These are phyloP conservation scores for Poecilia picta DNA, from an alignment of 2,797 vertebrate genomes.

Conservation along the genomic window DNA sequence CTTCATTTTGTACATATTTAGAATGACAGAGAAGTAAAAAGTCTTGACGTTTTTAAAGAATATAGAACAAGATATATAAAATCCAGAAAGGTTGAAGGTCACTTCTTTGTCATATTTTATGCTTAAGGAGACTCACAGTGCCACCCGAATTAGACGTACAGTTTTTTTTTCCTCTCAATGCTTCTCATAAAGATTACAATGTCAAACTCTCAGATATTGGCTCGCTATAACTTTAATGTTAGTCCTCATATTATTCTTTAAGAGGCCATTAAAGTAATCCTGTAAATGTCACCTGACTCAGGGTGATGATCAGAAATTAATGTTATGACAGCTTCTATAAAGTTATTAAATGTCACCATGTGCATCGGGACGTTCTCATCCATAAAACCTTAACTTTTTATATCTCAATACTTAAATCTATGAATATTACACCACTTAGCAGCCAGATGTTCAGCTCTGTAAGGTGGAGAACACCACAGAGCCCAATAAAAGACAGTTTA, in stretches of 20 bases:
- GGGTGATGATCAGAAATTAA: conserved; percentile 66
- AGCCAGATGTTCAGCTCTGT: conserved; percentile 53
- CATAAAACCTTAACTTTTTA: conserved; percentile 49
- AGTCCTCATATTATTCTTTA: conserved; percentile 63
- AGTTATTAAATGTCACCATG: conserved; percentile 73
- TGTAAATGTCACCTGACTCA: conserved; percentile 71
- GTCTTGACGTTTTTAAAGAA: not conserved
- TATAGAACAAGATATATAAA: not conserved
- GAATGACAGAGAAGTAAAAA: not conserved
- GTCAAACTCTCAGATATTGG: conserved; percentile 62
- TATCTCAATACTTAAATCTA: conserved; percentile 40
- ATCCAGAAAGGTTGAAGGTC: not conserved
- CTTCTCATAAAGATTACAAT: conserved; percentile 61
- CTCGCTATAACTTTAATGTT: conserved; percentile 65
- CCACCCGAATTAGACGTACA: not conserved
- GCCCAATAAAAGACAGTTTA: conserved; percentile 21
- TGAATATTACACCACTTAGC: conserved; percentile 46
- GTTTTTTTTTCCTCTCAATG: conserved; percentile 10
- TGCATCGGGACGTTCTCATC: conserved; percentile 40
- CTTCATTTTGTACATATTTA: not conserved
- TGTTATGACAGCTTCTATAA: conserved; percentile 69
- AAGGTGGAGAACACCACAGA: conserved; percentile 12
- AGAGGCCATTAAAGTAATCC: conserved; percentile 64
- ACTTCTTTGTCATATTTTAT: conserved; percentile 25
- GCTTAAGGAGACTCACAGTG: not conserved